Percentiles rank a stretch among this genome's conserved stretches.
Evolutionary conservation across 2,797 vertebrate species (phyloP).

Genomic region (Acanthurus leucopareius): DNA sequence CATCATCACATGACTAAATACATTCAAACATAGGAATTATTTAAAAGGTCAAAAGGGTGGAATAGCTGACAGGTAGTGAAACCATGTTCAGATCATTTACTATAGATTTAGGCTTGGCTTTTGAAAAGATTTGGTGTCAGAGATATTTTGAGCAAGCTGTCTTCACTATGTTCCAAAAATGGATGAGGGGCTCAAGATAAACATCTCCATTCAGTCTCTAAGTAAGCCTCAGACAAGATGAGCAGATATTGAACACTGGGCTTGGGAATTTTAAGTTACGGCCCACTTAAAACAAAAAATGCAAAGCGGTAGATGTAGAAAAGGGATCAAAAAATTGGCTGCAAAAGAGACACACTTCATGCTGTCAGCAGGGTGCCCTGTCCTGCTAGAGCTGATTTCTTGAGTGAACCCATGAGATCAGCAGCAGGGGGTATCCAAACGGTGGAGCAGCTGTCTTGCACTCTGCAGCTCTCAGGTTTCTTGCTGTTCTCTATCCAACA

Average conservation of each 20-base stretch:
- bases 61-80: neutral
- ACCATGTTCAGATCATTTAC: slow-evolving; percentile 1
- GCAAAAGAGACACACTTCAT: neutral
- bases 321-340: neutral
- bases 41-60: neutral
- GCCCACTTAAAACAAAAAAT: neutral
- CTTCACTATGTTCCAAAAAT: slow-evolving; percentile 30
- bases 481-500: slow-evolving; percentile 77
- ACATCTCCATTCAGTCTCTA: slow-evolving; percentile 42
- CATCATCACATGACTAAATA: neutral
- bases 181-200: slow-evolving; percentile 33
- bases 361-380: slow-evolving; percentile 45
- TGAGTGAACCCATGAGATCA: slow-evolving; percentile 55
- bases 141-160: slow-evolving; percentile 49
- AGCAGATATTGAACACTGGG: slow-evolving; percentile 19
- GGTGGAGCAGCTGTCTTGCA: slow-evolving; percentile 79
- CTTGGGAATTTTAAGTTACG: neutral
- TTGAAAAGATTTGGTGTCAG: slow-evolving; percentile 28
- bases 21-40: slow-evolving; percentile 17
- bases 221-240: slow-evolving; percentile 36
- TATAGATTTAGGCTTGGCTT: slow-evolving; percentile 16
- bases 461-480: slow-evolving; percentile 81
- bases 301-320: neutral
- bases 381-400: slow-evolving; percentile 47
- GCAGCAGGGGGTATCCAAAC: slow-evolving; percentile 55